Percentiles rank a stretch among this genome's conserved stretches.
phyloP scores from a whole-genome alignment of 2,113 vertebrate species.

The Dipodomys stephensi region DNA sequence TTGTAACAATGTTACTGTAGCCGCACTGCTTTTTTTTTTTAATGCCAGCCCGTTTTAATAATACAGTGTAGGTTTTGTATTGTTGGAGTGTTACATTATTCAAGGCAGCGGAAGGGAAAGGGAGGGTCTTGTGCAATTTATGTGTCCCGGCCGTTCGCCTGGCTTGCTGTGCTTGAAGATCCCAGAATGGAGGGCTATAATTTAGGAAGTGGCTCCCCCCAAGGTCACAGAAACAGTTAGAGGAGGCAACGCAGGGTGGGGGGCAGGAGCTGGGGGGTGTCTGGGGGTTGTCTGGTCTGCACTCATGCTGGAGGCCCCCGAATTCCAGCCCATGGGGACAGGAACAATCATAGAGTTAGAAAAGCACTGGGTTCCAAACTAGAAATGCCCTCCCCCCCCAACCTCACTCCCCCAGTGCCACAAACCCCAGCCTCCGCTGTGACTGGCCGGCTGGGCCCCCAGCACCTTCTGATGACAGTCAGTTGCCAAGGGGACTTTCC shows the following conservation, averaged over 20 bases:
- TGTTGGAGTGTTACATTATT: slow-evolving; percentile 50
- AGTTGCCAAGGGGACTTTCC: rapidly evolving
- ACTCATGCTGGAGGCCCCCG: neutral
- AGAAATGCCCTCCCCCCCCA: neutral
- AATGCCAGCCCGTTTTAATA: slow-evolving; percentile 61
- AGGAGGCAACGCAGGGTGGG: neutral
- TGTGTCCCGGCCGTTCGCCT: neutral
- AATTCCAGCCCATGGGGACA: neutral
- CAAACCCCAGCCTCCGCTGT: neutral
- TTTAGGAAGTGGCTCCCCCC: slow-evolving; percentile 71
- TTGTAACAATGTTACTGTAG: slow-evolving; percentile 26
- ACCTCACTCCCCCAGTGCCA: too few relatives aligned
- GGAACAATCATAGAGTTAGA: neutral
- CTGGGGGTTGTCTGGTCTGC: neutral
- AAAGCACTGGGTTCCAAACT: neutral
- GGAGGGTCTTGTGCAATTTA: slow-evolving; percentile 63
- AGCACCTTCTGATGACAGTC: neutral
- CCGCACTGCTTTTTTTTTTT: neutral
- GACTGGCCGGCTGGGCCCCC: too few relatives aligned
- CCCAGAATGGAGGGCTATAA: slow-evolving; percentile 52
- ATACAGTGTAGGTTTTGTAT: slow-evolving; percentile 65
- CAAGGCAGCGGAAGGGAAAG: neutral
- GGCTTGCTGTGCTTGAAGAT: slow-evolving; percentile 23
- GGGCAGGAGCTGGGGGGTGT: neutral
- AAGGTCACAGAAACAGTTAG: slow-evolving; percentile 45